Conservation (phyloP, 2,113 vertebrate species). For the Picathartes gymnocephalus region DNA sequence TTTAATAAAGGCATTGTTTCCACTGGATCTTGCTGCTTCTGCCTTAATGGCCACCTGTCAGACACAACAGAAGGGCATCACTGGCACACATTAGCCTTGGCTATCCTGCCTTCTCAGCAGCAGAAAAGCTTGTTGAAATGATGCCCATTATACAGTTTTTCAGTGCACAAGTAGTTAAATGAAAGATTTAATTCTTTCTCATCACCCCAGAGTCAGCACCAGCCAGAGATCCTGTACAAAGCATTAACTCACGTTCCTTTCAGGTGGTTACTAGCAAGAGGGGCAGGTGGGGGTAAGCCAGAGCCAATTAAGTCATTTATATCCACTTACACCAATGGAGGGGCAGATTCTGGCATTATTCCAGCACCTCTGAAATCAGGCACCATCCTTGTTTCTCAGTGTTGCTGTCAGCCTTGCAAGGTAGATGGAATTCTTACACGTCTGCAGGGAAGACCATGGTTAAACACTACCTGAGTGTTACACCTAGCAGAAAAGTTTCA, state of each 20-base stretch:
- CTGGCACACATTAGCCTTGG: neutral
- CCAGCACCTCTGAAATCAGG: neutral
- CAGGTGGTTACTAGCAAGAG: neutral
- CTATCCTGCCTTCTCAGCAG: neutral
- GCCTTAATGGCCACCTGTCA: neutral
- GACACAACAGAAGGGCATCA: accelerated
- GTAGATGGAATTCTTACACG: neutral
- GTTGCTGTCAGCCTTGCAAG: neutral
- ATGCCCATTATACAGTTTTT: neutral
- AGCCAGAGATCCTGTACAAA: neutral
- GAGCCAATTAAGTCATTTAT: slow-evolving; percentile 19
- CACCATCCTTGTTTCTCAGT: neutral
- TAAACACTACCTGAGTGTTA: neutral
- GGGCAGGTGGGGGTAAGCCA: neutral
- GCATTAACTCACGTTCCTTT: neutral
- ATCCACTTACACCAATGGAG: neutral
- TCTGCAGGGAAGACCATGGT: neutral
- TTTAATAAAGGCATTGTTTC: neutral
- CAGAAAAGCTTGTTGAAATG: neutral
- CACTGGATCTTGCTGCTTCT: neutral
- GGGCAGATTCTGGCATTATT: neutral
- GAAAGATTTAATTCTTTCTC: neutral
- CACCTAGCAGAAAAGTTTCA: neutral
- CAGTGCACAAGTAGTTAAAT: neutral
- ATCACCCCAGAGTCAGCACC: neutral